Percentiles rank a stretch among this genome's conserved stretches.
phyloP scores from a whole-genome alignment of 2,113 vertebrate species.

The Odocoileus hemionus region DNA sequence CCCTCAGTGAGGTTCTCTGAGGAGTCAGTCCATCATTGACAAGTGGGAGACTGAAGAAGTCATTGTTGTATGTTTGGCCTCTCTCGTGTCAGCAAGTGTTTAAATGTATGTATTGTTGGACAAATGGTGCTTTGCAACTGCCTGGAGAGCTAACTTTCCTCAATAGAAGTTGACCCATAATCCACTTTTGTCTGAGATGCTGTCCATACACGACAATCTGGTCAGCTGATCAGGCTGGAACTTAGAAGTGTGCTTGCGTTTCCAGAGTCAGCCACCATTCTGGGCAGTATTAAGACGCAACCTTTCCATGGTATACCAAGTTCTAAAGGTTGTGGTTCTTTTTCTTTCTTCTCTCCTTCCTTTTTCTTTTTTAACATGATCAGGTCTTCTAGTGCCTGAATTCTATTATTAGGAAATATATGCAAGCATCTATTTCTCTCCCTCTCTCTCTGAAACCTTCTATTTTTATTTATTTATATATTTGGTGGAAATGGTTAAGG shows the following conservation, averaged over 20 bases:
- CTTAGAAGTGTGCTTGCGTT: background rate
- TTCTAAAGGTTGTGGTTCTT: background rate
- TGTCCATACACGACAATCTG: background rate
- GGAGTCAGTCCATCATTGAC: background rate
- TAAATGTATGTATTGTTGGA: slow-evolving; percentile 2
- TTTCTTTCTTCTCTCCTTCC: background rate
- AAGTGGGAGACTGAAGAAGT: background rate
- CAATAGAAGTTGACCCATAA: background rate
- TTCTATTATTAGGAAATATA: background rate
- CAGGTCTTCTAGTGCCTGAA: background rate
- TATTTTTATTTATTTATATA: slow-evolving; percentile 55
- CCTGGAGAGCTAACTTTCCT: background rate
- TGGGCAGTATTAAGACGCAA: background rate
- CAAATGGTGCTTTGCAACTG: background rate
- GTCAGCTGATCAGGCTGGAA: background rate
- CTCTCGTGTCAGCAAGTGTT: background rate
- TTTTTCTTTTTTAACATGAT: background rate
- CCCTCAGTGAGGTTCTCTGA: background rate
- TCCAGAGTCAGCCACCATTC: background rate
- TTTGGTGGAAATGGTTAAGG: background rate
- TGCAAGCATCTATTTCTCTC: background rate
- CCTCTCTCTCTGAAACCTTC: background rate
- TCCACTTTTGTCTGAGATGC: background rate
- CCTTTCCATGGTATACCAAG: background rate
- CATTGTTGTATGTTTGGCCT: background rate